phyloP scores from a whole-genome alignment of 1,140 invertebrate species.

The Ridgeia piscesae region DNA sequence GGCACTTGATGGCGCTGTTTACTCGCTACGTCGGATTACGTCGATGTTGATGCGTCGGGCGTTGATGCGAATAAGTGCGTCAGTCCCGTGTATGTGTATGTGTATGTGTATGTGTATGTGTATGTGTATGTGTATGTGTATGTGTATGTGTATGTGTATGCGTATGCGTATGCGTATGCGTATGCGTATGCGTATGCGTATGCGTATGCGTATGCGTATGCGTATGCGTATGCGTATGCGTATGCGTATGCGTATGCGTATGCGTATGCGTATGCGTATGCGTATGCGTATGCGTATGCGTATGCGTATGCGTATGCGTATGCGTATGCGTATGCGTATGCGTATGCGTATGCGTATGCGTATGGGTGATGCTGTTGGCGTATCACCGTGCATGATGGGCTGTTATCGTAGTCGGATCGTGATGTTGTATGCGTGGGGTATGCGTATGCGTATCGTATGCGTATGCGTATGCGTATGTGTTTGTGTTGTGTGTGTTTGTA shows the following conservation, averaged over 20 bases:
- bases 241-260: neutral
- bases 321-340: too few species aligned
- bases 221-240: neutral
- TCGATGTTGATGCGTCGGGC: neutral
- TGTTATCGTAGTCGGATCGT: too few species aligned
- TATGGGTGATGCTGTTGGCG: too few species aligned
- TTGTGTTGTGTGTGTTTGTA: too few species aligned
- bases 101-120: neutral
- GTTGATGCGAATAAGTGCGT: neutral
- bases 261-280: neutral
- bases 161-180: neutral
- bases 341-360: too few species aligned
- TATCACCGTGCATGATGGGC: too few species aligned
- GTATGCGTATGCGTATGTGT: too few species aligned
- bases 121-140: neutral
- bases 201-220: neutral
- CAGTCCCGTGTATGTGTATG: neutral
- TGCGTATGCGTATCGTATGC: too few species aligned
- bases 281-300: neutral
- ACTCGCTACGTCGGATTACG: neutral
- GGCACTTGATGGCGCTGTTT: neutral
- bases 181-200: too few species aligned
- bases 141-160: neutral
- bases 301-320: neutral
- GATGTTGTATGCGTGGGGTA: too few species aligned